Evolutionary conservation across 2,888 invertebrate genomes (phyloP).

Genomic region (Hirtodrosophila trivittata): DNA sequence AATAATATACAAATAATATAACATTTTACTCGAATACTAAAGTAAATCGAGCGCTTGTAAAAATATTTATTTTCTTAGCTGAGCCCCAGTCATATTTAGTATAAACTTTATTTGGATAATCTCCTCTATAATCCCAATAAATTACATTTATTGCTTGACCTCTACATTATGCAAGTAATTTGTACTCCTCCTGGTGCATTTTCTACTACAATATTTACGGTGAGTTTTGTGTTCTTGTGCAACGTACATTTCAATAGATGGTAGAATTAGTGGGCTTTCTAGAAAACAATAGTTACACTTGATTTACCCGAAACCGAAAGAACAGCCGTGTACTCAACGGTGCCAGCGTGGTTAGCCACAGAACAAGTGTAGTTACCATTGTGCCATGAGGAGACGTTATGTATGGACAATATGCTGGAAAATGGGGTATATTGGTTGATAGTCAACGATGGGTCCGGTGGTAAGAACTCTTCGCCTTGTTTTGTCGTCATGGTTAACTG

Average conservation of each 20-base stretch:
- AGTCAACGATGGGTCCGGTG: conserved; percentile 82
- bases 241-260: conserved; percentile 42
- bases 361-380: conserved; percentile 84
- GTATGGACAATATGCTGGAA: conserved; percentile 84
- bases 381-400: conserved; percentile 84
- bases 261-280: conserved; percentile 36
- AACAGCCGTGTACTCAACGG: conserved; percentile 85
- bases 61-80: no score
- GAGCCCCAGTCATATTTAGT: no score
- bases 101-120: no score
- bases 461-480: conserved; percentile 45
- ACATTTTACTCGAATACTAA: no score
- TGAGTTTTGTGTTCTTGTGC: conserved; percentile 47
- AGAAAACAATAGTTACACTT: conserved; percentile 57
- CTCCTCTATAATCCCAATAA: not conserved
- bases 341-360: conserved; percentile 84
- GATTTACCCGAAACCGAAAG: conserved; percentile 85
- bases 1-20: no score
- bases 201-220: conserved; percentile 54
- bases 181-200: conserved; percentile 39
- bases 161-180: not conserved
- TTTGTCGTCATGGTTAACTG: conserved; percentile 16
- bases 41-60: no score
- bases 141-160: not conserved
- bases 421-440: conserved; percentile 85